These are phyloP conservation scores for Takifugu flavidus DNA, from an alignment of 2,113 vertebrate genomes.

Conservation along the genomic window DNA sequence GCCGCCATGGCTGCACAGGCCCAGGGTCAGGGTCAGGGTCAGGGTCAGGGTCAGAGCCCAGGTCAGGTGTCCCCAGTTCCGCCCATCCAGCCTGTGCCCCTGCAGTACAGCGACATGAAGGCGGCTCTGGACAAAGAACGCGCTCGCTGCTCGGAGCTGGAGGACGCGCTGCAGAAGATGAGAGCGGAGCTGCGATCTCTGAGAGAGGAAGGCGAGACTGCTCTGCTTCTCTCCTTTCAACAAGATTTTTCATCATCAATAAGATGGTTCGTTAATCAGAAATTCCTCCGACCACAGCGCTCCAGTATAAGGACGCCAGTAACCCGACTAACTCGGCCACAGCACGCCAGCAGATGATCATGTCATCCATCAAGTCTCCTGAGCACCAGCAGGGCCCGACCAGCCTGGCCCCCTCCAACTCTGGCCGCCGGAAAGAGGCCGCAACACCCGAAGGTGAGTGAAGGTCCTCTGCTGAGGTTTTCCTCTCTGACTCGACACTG, in stretches of 20 bases:
- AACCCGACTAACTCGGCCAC: slow-evolving; percentile 82
- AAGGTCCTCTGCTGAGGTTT: background rate
- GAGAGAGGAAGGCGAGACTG: slow-evolving; percentile 87
- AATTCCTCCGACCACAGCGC: slow-evolving; percentile 67
- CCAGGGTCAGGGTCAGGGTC: slow-evolving; percentile 77
- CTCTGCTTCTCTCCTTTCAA: background rate
- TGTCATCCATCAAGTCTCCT: slow-evolving; percentile 93
- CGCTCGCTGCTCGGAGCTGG: slow-evolving; percentile 88
- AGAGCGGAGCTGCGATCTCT: slow-evolving; percentile 90
- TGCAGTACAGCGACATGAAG: slow-evolving; percentile 98
- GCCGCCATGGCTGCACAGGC: slow-evolving; percentile 81
- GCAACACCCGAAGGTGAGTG: slow-evolving; percentile 89
- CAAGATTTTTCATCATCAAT: background rate
- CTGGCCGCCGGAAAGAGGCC: slow-evolving; percentile 90
- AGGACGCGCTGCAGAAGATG: slow-evolving; percentile 96
- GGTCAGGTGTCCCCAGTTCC: slow-evolving; percentile 78
- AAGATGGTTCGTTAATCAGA: background rate
- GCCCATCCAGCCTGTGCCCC: slow-evolving; percentile 78
- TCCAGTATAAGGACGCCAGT: slow-evolving; percentile 91
- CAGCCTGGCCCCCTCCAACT: slow-evolving; percentile 84
- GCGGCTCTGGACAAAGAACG: slow-evolving; percentile 95
- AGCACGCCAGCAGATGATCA: slow-evolving; percentile 93
- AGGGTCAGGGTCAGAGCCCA: slow-evolving; percentile 68
- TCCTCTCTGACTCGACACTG: background rate
- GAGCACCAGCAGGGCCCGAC: slow-evolving; percentile 92